Percentiles rank a stretch among this genome's conserved stretches.
phyloP scores from a whole-genome alignment of 2,888 invertebrate genomes.

The Sphecodes monilicornis region DNA sequence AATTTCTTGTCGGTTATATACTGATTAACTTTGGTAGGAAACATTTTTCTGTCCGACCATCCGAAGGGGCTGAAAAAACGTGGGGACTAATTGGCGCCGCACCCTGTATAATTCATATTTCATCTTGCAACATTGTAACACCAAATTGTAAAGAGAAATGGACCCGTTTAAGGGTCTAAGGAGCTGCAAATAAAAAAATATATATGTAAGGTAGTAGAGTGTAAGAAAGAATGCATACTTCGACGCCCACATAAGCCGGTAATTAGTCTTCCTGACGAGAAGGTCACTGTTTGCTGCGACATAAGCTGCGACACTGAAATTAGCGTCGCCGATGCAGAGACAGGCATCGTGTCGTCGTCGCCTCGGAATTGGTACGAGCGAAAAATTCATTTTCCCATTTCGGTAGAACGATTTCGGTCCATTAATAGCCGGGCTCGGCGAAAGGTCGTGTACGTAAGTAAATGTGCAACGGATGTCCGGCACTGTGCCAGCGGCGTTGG shows the following conservation, averaged over 20 bases:
- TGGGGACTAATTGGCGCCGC: too few relatives aligned
- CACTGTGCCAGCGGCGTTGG: constrained; percentile 47
- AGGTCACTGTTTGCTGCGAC: neutral
- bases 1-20: too few relatives aligned
- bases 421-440: constrained; percentile 52
- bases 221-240: constrained; percentile 1
- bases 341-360: neutral
- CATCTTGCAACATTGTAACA: too few relatives aligned
- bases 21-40: too few relatives aligned
- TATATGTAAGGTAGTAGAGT: neutral
- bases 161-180: too few relatives aligned
- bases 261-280: neutral
- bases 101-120: too few relatives aligned
- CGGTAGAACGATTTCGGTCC: constrained; percentile 56
- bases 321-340: neutral
- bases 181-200: too few relatives aligned
- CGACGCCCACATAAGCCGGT: neutral
- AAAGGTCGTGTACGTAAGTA: constrained; percentile 58
- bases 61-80: too few relatives aligned
- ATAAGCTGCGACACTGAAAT: neutral
- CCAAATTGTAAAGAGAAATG: too few relatives aligned
- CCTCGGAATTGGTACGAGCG: constrained; percentile 38
- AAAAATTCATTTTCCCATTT: constrained; percentile 58
- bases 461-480: constrained; percentile 44
- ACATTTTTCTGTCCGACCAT: too few relatives aligned